Conservation (phyloP, 2,113 vertebrate genomes). For the Gallinago undulata region DNA sequence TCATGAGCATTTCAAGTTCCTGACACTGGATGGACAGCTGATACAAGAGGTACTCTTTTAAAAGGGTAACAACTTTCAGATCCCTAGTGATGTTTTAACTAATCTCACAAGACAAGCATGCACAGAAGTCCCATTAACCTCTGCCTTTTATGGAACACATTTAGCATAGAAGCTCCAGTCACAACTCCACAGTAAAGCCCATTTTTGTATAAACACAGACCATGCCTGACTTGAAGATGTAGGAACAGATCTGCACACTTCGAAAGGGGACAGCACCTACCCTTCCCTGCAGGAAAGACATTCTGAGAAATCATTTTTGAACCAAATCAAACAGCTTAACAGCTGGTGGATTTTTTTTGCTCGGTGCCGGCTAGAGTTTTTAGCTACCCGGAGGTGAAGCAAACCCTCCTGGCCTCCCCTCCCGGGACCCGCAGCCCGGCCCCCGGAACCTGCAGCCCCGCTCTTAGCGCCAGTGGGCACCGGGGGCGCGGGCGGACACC, state of each 20-base stretch:
- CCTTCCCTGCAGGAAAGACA: neutral
- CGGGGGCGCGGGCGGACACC: neutral
- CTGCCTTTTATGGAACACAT: neutral
- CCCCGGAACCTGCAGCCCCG: neutral
- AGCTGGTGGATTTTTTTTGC: neutral
- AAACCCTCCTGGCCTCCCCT: neutral
- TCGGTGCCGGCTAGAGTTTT: neutral
- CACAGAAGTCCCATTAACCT: neutral
- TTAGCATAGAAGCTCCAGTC: rapidly evolving
- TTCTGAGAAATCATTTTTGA: neutral
- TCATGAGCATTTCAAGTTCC: neutral
- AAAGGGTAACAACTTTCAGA: neutral
- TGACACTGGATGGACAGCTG: neutral
- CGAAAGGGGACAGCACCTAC: neutral
- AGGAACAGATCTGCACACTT: neutral
- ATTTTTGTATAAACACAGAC: neutral
- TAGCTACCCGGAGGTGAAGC: neutral
- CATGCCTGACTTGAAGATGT: neutral
- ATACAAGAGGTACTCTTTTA: neutral
- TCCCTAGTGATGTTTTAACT: neutral
- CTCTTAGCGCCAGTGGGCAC: neutral
- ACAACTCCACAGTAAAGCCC: neutral
- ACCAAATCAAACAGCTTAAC: neutral
- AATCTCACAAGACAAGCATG: neutral
- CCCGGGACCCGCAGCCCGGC: too few relatives aligned